A percentile compares a stretch with the other conserved stretches of the same genome.
Evolutionary conservation across 2,797 vertebrate genomes (phyloP).

Genomic region (Eospalax fontanierii): DNA sequence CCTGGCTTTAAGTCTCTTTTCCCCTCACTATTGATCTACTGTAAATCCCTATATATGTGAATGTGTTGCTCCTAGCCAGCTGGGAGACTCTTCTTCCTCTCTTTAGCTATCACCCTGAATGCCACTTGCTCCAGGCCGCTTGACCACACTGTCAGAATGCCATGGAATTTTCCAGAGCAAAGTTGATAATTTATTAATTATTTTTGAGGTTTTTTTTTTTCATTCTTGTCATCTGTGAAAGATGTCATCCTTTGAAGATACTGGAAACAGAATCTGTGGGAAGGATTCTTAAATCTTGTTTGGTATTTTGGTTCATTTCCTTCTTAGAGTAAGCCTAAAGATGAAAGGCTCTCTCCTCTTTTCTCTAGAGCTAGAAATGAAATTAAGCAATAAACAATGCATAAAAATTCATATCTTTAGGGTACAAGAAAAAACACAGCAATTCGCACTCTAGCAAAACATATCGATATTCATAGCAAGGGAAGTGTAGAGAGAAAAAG

Average conservation of each 20-base stretch:
- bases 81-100: background rate
- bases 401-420: conserved; percentile 14
- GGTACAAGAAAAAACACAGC: background rate
- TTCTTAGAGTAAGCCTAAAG: background rate
- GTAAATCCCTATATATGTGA: fast-evolving
- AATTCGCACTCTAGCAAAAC: conserved; percentile 3
- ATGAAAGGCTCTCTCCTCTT: background rate
- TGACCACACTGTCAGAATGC: fast-evolving
- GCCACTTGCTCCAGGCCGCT: background rate
- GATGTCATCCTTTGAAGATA: background rate
- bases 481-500: conserved; percentile 25
- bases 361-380: background rate
- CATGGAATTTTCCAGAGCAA: background rate
- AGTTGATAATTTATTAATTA: background rate
- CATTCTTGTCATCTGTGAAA: background rate
- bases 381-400: conserved; percentile 24
- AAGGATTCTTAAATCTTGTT: background rate
- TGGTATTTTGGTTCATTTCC: background rate
- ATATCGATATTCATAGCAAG: background rate
- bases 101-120: background rate
- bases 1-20: background rate
- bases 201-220: background rate
- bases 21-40: background rate
- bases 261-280: background rate
- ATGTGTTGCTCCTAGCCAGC: background rate